A percentile compares a stretch with the other conserved stretches of the same genome.
Conservation (phyloP, 92 coral and sea anemone species). For the Parazoanthus swiftii region DNA sequence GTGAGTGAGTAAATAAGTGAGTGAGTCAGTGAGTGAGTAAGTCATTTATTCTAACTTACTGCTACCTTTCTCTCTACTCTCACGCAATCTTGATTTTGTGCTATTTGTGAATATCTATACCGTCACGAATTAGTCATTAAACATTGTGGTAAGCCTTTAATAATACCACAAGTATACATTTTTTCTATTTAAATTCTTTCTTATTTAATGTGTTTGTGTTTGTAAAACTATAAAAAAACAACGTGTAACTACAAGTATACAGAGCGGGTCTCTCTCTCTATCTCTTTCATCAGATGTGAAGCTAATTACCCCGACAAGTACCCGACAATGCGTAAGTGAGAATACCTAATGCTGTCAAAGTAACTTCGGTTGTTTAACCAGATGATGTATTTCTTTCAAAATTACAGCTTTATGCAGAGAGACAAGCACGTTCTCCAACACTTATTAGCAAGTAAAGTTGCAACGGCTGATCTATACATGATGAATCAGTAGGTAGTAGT, state of each 20-base stretch:
- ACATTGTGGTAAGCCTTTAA: background rate
- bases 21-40: too few species aligned
- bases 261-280: background rate
- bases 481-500: background rate
- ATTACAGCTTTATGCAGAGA: background rate
- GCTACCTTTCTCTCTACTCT: background rate
- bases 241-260: background rate
- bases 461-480: background rate
- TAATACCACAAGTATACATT: too few species aligned
- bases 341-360: background rate
- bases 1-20: too few species aligned
- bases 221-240: background rate
- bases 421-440: background rate
- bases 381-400: background rate
- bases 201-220: background rate
- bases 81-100: too few species aligned
- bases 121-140: background rate
- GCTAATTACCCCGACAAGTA: constrained; percentile 8
- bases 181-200: background rate
- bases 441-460: background rate
- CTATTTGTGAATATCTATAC: background rate
- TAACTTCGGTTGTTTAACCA: background rate
- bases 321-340: background rate
- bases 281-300: background rate
- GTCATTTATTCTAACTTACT: too few species aligned